Base-by-base conservation (phyloP, 2,888 invertebrate genomes). In the Seira ritae region DNA sequence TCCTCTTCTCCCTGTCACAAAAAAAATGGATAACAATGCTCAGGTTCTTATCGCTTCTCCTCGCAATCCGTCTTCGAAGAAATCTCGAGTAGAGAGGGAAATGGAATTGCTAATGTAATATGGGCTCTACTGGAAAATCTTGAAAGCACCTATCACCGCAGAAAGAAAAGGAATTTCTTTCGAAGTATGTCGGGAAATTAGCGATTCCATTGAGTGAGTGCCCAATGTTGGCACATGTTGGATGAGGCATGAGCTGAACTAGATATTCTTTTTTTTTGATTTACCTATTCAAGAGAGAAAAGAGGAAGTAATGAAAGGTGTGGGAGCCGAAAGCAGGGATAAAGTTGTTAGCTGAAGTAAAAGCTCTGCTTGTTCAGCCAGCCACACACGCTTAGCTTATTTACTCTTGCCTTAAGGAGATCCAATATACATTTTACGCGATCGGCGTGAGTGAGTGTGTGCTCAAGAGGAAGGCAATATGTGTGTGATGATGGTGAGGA, bases 371-470 rank as follows among this genome's bases (percentile, higher is more conserved):
- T n/a, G n/a, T n/a, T n/a, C n/a, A n/a, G n/a, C n/a, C 69, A 69
- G 70, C 46, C 65, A 65, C n/a, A n/a, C n/a, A n/a, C 77, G 42
- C 70, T 77, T 70, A 77, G 65, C 70, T 77, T 70, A 77, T 77
- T 77, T 77, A 65, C 77, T 70, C 46, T 70, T 62, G 77, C 77
- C 70, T 42, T 77, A 70, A 77, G 70, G 23, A 77, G 70, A 60
- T 77, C 17, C 70, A 77, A 65, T 70, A 65, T 77, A 50, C 50
- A 8, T 50, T 67, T 68, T 68, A 12, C 37, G 2, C 12, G 31
- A 31, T 31, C 66, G 66, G 66, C 2, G 12, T 66, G 20, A 19
- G 15, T 17, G 65, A n/a, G 23, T 68, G 31, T 31, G 31, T 31
- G 31, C 31, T 50, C 50, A n/a, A n/a, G 50, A 50, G 50, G 50